Percentiles rank a stretch among this genome's conserved stretches.
These are phyloP conservation scores for Bombus superbus DNA, from an alignment of 1,140 invertebrate species.

Conservation along the genomic window DNA sequence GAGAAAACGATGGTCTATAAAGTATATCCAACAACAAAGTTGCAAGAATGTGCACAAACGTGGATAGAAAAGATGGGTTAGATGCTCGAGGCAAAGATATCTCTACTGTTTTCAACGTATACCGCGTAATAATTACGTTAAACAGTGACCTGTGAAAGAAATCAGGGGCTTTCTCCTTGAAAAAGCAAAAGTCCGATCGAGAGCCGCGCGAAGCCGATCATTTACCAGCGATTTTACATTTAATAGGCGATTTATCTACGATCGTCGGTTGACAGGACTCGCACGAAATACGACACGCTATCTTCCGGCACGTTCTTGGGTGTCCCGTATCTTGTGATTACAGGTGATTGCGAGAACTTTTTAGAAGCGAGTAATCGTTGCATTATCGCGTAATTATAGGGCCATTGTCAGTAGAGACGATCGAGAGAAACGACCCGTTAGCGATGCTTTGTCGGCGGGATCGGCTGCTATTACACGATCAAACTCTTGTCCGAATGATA, in stretches of 20 bases:
- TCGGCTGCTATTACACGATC: not conserved
- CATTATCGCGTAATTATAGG: slow-evolving; percentile 52
- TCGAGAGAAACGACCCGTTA: not conserved
- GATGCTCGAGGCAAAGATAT: slow-evolving; percentile 49
- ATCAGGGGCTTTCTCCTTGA: slow-evolving; percentile 40
- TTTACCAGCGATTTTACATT: slow-evolving; percentile 51
- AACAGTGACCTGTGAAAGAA: slow-evolving; percentile 48
- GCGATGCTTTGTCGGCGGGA: not conserved
- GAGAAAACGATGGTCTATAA: too few species aligned
- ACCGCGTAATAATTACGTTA: slow-evolving; percentile 48
- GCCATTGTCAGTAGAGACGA: slow-evolving; percentile 26
- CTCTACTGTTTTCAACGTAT: slow-evolving; percentile 42
- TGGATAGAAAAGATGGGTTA: not conserved
- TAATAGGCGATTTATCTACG: slow-evolving; percentile 40
- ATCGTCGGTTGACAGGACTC: slow-evolving; percentile 27
- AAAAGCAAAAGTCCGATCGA: slow-evolving; percentile 29
- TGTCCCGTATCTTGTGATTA: slow-evolving; percentile 49
- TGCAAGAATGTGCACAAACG: not conserved
- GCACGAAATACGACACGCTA: slow-evolving; percentile 1
- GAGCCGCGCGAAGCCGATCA: not conserved
- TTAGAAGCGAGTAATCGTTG: not conserved
- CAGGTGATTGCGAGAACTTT: slow-evolving; percentile 13
- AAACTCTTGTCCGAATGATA: not conserved
- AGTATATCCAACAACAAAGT: not conserved
- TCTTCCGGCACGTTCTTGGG: not conserved